These are phyloP conservation scores for Steinernema scapterisci DNA, from an alignment of 2,888 invertebrate genomes.

Conservation along the genomic window DNA sequence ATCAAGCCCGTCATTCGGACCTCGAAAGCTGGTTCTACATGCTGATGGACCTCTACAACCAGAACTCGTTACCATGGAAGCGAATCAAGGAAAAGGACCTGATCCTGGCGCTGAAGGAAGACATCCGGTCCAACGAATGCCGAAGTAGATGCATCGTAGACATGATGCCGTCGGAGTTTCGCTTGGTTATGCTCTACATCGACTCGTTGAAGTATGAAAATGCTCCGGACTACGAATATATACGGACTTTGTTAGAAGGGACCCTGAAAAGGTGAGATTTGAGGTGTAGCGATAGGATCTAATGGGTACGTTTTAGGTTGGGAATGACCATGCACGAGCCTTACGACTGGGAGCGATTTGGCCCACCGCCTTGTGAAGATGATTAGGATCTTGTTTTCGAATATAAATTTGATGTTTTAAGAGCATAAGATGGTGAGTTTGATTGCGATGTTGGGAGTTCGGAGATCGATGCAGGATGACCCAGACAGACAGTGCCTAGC, in stretches of 20 bases:
- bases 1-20: not conserved
- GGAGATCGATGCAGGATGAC: too few relatives aligned
- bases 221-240: conserved; percentile 2
- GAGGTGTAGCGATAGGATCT: not conserved
- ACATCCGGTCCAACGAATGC: conserved; percentile 4
- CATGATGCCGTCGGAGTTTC: conserved; percentile 12
- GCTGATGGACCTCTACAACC: conserved; percentile 28
- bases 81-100: conserved; percentile 7
- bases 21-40: conserved; percentile 31
- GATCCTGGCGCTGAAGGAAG: conserved; percentile 9
- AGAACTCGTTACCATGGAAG: conserved; percentile 15
- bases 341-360: conserved; percentile 35
- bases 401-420: not conserved
- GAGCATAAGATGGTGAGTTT: too few relatives aligned
- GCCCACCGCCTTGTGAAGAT: conserved; percentile 30
- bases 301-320: not conserved
- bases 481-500: too few relatives aligned
- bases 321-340: not conserved
- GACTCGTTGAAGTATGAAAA: conserved; percentile 13
- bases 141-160: conserved; percentile 16
- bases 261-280: not conserved
- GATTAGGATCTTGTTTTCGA: not conserved
- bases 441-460: too few relatives aligned
- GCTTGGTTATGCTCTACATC: conserved; percentile 1
- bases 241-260: not conserved